phyloP scores from a whole-genome alignment of 2,888 invertebrate species.

The Nymphalis c-album region DNA sequence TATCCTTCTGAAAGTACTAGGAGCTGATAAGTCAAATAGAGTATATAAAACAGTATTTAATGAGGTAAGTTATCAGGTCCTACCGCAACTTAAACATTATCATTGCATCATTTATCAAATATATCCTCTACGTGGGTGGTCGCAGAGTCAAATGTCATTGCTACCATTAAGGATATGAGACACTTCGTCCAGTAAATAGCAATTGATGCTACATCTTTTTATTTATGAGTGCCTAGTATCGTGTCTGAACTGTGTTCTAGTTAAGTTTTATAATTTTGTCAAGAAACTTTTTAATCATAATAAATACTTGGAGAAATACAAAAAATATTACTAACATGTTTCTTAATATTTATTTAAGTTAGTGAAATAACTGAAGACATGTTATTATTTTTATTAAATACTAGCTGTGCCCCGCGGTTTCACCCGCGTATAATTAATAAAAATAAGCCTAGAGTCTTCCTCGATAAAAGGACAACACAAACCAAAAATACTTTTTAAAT shows the following conservation, averaged over 20 bases:
- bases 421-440: too few species aligned
- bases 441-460: too few species aligned
- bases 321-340: too few species aligned
- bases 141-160: slow-evolving; percentile 23
- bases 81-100: slow-evolving; percentile 14
- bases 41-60: not conserved
- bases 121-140: slow-evolving; percentile 24
- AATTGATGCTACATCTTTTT: slow-evolving; percentile 6
- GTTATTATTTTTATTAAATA: too few species aligned
- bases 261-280: too few species aligned
- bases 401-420: too few species aligned
- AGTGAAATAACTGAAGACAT: too few species aligned
- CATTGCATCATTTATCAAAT: slow-evolving; percentile 17
- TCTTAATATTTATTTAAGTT: too few species aligned
- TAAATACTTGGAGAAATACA: too few species aligned
- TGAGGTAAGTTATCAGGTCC: not conserved
- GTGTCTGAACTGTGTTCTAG: not conserved
- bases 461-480: too few species aligned
- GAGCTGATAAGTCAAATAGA: not conserved
- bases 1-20: not conserved
- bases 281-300: too few species aligned
- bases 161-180: slow-evolving; percentile 24
- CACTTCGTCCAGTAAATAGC: slow-evolving; percentile 17
- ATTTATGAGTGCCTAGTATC: slow-evolving; percentile 5
- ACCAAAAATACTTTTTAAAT: too few species aligned